Evolutionary conservation across 64 coral and sea anemone species (phyloP).

Genomic region (Orbicella faveolata): DNA sequence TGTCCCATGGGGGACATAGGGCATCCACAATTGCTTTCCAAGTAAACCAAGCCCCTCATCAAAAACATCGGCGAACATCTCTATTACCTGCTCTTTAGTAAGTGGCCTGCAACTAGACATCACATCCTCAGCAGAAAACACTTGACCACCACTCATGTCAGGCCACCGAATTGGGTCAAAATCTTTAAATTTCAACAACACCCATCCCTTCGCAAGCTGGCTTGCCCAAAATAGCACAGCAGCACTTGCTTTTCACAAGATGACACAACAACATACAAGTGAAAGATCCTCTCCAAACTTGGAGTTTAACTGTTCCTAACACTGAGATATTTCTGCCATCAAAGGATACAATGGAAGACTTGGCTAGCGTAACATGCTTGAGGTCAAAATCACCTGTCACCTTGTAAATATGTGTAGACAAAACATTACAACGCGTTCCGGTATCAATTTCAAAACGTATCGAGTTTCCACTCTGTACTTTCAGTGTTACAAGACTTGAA

Average conservation of each 20-base stretch:
- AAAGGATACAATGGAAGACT: not conserved
- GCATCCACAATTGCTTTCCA: too few species aligned
- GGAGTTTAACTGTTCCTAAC: not conserved
- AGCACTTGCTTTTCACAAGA: not conserved
- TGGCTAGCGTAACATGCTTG: not conserved
- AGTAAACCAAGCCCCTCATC: not conserved
- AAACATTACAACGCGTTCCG: not conserved
- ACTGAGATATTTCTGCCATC: not conserved
- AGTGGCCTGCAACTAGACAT: not conserved
- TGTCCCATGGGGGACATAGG: too few species aligned
- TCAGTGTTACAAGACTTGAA: not conserved
- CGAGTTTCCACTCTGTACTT: not conserved
- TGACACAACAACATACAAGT: not conserved
- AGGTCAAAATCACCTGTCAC: not conserved
- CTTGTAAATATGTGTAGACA: not conserved
- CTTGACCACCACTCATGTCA: constrained; percentile 4
- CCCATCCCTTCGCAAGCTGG: constrained; percentile 16
- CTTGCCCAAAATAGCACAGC: not conserved
- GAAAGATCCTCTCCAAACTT: not conserved
- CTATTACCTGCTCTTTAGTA: not conserved
- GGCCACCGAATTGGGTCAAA: not conserved
- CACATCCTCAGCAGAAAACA: not conserved
- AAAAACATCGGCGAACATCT: constrained; percentile 3
- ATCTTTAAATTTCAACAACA: constrained; percentile 5
- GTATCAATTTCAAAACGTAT: not conserved